phyloP scores from a whole-genome alignment of 2,888 invertebrate species.

The Netelia virgata region DNA sequence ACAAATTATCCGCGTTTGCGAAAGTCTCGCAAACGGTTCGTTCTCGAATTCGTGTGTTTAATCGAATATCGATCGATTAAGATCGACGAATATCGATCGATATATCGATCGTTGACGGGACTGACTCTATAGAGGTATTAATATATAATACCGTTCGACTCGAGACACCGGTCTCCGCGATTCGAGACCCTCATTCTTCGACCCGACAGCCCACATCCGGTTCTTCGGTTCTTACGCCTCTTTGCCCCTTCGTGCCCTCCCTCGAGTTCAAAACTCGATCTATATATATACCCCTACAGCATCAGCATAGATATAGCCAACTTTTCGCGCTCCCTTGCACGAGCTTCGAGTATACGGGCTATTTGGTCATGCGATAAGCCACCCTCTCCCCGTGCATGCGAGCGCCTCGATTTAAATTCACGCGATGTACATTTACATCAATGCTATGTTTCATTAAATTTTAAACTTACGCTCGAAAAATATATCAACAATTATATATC shows the following conservation, averaged over 20 bases:
- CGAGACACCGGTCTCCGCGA: slow-evolving; percentile 23
- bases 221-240: slow-evolving; percentile 24
- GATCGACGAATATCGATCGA: slow-evolving; percentile 46
- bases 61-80: slow-evolving; percentile 54
- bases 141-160: neutral
- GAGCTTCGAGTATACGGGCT: slow-evolving; percentile 12
- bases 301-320: neutral
- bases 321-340: neutral
- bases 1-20: neutral
- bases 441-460: neutral
- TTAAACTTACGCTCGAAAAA: neutral
- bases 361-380: neutral
- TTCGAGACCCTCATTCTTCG: slow-evolving; percentile 28
- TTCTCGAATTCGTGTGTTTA: slow-evolving; percentile 46
- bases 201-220: slow-evolving; percentile 17
- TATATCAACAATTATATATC: neutral
- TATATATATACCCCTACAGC: neutral
- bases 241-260: slow-evolving; percentile 2
- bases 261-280: slow-evolving; percentile 7
- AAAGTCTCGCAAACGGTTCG: slow-evolving; percentile 7
- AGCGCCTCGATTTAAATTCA: slow-evolving; percentile 1
- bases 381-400: neutral
- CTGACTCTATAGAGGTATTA: slow-evolving; percentile 13
- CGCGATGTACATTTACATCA: neutral
- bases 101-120: slow-evolving; percentile 26